Conservation (phyloP, 2,888 invertebrate genomes). For the Myathropa florea region DNA sequence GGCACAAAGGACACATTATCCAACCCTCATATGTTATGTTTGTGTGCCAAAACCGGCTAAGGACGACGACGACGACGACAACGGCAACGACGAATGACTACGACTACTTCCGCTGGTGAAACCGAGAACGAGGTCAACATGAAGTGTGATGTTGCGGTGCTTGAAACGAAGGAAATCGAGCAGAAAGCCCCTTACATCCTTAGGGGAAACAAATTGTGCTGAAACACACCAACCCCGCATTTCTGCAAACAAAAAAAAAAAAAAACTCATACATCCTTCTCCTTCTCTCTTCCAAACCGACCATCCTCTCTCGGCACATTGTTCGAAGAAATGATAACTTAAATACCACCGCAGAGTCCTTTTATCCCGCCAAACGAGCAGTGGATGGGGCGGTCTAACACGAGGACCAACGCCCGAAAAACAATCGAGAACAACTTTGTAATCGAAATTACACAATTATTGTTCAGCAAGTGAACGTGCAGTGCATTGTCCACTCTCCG, state of each 20-base stretch:
- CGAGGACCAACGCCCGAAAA: constrained; percentile 34
- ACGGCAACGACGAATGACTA: constrained; percentile 48
- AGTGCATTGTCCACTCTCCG: constrained; percentile 33
- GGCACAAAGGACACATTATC: constrained; percentile 42
- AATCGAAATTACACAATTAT: constrained; percentile 70
- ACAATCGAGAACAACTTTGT: constrained; percentile 56
- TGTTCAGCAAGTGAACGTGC: constrained; percentile 60
- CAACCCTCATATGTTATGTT: constrained; percentile 18
- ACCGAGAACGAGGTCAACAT: constrained; percentile 57
- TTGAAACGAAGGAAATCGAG: constrained; percentile 43
- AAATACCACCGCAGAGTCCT: constrained; percentile 21
- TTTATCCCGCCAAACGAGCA: not conserved
- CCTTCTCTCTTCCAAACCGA: not conserved
- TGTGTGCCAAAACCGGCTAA: constrained; percentile 50
- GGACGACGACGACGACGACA: not conserved
- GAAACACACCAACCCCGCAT: constrained; percentile 1
- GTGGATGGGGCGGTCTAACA: not conserved
- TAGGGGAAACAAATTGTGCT: constrained; percentile 54
- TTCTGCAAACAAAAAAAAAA: not conserved
- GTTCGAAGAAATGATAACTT: constrained; percentile 28
- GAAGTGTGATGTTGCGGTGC: constrained; percentile 24
- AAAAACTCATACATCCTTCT: not conserved
- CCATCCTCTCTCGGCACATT: constrained; percentile 21
- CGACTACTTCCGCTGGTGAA: constrained; percentile 48
- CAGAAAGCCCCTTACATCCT: constrained; percentile 44